Base-by-base conservation (phyloP, 1,140 invertebrate genomes). In the Scaptomyza hsui region DNA sequence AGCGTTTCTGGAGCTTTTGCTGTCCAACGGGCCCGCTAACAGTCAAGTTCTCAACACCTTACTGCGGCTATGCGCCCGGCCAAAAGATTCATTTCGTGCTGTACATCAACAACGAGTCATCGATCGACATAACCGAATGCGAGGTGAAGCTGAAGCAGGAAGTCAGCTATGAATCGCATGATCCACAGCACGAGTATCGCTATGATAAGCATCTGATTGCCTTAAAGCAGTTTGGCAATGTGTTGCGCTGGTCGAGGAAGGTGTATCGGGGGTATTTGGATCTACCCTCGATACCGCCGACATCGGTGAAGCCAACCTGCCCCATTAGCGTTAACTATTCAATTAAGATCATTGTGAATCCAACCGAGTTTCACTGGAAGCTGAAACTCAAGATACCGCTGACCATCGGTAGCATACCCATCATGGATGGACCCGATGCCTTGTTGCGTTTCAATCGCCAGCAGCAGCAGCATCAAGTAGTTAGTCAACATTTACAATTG, bases 251-350 rank as follows among this genome's bases (percentile, higher is more conserved):
- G 89, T 90, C 89, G 10, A 44, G 90, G 16, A 91, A 91, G 71
- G 89, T 90, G 3, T 91, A 89, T 61, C 65, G 86, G 9, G 89
- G 86, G 45, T 92, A 82, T 41, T 86, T 96, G 42, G 92, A 93
- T 39, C 91, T 96, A 51, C 95, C 95, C 1, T 93, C 95, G 4
- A 90, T 95, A 82, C 95, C 95, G 29, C 95, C 95, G 0, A 95
- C 95, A 4, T 95, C 95, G 89, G 91, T 95, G 6, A 93, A 93
- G 39, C 94, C 94, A 71, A 95, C 95, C 69, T 93, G 93, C 49
- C 93, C 96, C 47, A 96, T 96, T 69, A 94, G 94, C 89, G 91
- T 95, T 65, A 93, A 94, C 75, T 96, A 95, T 91, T 93, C 94
- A 75, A 83, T 96, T 41, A 94, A 94, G 90, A 93, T 96, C 42